A percentile compares a stretch with the other conserved stretches of the same genome.
These are phyloP conservation scores for Strongylocentrotus purpuratus DNA, from an alignment of 35 echinoderm and acorn worm genomes.

Conservation along the genomic window DNA sequence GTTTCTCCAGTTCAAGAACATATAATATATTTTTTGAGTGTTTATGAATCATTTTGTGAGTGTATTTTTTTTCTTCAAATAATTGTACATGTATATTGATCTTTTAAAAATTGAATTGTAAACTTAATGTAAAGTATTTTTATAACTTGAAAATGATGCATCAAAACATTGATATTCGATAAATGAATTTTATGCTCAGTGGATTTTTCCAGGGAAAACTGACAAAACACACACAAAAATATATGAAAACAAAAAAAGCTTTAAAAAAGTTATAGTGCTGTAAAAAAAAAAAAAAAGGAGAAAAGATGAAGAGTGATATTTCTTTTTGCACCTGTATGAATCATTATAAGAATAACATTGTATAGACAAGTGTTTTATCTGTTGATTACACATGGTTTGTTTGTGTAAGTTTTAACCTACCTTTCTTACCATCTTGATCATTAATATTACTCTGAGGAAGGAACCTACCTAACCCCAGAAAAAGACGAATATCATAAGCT, in stretches of 20 bases:
- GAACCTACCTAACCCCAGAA: not conserved
- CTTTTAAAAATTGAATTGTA: not conserved
- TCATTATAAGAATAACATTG: not conserved
- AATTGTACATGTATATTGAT: not conserved
- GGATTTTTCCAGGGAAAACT: not conserved
- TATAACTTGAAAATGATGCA: not conserved
- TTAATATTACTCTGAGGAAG: not conserved
- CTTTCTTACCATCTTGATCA: not conserved
- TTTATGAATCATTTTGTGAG: not conserved
- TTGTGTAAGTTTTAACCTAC: not conserved
- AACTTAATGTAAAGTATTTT: not conserved
- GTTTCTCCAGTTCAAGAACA: not conserved
- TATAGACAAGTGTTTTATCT: no score
- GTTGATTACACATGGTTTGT: not conserved
- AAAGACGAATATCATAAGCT: no score
- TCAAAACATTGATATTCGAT: not conserved
- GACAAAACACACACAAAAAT: not conserved
- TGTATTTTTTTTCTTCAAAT: not conserved
- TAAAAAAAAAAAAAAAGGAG: not conserved
- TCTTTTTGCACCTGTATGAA: not conserved
- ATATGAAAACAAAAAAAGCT: not conserved
- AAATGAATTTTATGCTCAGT: not conserved
- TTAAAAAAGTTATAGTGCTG: not conserved
- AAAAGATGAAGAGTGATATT: not conserved
- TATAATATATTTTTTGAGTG: not conserved